Evolutionary conservation across 1,140 invertebrate species (phyloP), one percentile per base, ranked within the genome.

Genomic region (Phocides pigmalion): DNA sequence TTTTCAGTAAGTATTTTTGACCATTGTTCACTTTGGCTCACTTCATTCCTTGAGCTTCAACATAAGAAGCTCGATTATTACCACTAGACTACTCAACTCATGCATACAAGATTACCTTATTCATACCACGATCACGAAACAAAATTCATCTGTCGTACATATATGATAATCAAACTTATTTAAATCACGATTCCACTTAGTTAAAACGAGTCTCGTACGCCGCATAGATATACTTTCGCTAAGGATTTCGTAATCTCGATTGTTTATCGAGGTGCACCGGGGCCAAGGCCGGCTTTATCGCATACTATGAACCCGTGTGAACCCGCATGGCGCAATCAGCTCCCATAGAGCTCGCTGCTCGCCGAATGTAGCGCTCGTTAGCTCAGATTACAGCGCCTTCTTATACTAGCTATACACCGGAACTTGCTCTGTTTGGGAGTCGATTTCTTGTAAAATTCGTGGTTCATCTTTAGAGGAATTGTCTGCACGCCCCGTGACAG

Each of bases 231-330:
- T 19, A 44, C 53, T 58, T 64, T 68, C 66, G 58, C 58, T 61
- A 64, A 54, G 62, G 69, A 58, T 85, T 83, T 83, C 78, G 71
- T 81, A 85, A 85, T 74, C 65, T 49, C 69, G 62, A 82, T 83
- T 85, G 81, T 85, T 72, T 79, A 79, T 76, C 66, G 68, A 19
- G 39, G 59, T 50, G 66, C 64, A 59, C 64, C 32, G 80, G 73
- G 83, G 84, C 78, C 84, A 85, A 85, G 84, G 82, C 79, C 81
- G 73, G 17, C 51, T 66, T 74, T 79, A 82, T 78, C 77, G 77
- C 69, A 58, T 53, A 47, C 32, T n/a, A 71, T 87, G 82, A 85
- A 85, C 82, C 77, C 76, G 72, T 84, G 77, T 82, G 81, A 87
- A 85, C 82, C 54, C 78, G 47, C 44, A 69, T 85, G 75, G 69